Evolutionary conservation across 2,888 invertebrate species (phyloP).

Genomic region (Trachelus troglodyta): DNA sequence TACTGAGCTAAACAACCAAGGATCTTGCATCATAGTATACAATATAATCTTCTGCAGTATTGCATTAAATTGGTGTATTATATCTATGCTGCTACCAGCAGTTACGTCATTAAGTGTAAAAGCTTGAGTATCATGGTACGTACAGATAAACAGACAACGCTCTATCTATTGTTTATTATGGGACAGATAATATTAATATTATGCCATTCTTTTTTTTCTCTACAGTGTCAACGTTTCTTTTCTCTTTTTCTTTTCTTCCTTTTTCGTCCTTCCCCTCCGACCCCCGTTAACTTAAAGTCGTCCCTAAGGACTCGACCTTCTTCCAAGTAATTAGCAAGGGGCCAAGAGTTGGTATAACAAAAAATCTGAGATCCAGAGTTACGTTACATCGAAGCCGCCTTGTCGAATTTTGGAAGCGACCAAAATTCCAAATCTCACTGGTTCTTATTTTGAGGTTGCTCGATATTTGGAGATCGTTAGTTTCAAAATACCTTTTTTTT

Average conservation of each 20-base stretch:
- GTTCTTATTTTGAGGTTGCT: neutral
- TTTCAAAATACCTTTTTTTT: neutral
- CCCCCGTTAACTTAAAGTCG: neutral
- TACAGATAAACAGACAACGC: conserved; percentile 58
- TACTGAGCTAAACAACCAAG: conserved; percentile 60
- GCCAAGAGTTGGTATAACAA: conserved; percentile 28
- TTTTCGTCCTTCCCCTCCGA: neutral
- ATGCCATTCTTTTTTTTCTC: conserved; percentile 30
- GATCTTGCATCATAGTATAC: conserved; percentile 22
- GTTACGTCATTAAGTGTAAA: conserved; percentile 59
- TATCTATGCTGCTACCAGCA: conserved; percentile 44
- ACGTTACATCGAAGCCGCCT: conserved; percentile 22
- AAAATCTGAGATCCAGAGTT: conserved; percentile 36
- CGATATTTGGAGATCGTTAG: neutral
- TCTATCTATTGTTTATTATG: conserved; percentile 53
- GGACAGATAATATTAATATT: conserved; percentile 52
- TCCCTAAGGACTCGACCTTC: neutral
- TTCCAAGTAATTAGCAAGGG: conserved; percentile 27
- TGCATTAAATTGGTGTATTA: conserved; percentile 28
- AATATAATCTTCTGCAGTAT: conserved; percentile 19
- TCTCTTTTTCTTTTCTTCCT: conserved; percentile 17
- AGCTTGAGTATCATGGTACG: conserved; percentile 62
- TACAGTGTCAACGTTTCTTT: conserved; percentile 36
- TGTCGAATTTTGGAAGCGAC: neutral
- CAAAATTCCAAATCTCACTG: neutral